Base-by-base conservation (phyloP, 2,888 invertebrate species). In the Lasioglossum figueresi region DNA sequence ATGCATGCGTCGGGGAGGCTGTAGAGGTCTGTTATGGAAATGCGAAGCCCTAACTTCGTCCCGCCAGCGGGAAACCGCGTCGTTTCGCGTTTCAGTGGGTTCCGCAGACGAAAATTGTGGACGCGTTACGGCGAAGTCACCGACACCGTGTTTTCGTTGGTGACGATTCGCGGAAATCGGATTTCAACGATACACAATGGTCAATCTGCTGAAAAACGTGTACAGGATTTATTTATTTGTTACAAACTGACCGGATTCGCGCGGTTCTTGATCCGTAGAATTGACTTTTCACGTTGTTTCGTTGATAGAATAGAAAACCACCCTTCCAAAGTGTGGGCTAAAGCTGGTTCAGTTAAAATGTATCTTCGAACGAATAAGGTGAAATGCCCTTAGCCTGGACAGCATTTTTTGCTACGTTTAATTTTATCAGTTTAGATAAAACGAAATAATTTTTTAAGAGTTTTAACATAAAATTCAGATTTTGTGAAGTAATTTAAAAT, bases 21-120 rank as follows among this genome's bases (percentile, higher is more conserved):
- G 78, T 66, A 52, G 31, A n/a, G 66, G 72, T 66, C 23, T 78
- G 16, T 63, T 78, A 52, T 56, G 81, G 52, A 66, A 78, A 82
- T 73, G 1, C 16, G 4, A 40, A 27, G 63, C 27, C 10, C 23
- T n/a, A 37, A 63, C 63, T 76, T 66, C 37, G 43, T 23, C 31
- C n/a, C 68, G 52, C 2, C 37, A 37, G 27, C 37, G 37, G 37
- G 14, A 48, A 73, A 74, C n/a, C 74, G 3, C 56, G 12, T 16
- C n/a, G 37, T n/a, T 23, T 68, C 68, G 68, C 23, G 68, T 68
- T 68, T 10, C 68, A 23, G 3, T 4, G 23, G 3, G 37, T 37
- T 68, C 23, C 0, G 23, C 10, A 10, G 37, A 1, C 37, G 68
- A 68, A 34, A 68, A 68, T 68, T 37, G 23, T 8, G 23, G 23